phyloP scores from a whole-genome alignment of 2,797 vertebrate species.

The Sebastiscus tertius region DNA sequence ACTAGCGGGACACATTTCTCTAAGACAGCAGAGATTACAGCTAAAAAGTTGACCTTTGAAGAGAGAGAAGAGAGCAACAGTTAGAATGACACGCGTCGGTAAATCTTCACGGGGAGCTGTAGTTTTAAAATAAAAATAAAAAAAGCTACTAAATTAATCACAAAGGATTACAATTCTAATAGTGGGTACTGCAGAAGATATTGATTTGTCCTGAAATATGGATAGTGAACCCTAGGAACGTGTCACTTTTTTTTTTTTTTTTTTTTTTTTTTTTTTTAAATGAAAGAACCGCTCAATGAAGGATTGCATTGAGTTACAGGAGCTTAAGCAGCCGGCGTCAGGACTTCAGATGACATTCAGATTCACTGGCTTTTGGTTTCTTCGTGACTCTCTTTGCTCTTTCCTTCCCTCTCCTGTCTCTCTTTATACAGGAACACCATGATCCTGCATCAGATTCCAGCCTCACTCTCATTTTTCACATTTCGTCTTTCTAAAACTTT shows the following conservation, averaged over 20 bases:
- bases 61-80: not conserved
- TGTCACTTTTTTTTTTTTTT: not conserved
- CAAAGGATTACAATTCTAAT: not conserved
- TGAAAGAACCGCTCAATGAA: not conserved
- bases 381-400: not conserved
- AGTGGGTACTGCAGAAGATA: not conserved
- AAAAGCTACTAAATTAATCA: not conserved
- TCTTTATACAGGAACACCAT: not conserved
- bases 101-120: not conserved
- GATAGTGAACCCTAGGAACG: not conserved
- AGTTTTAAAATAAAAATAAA: too few relatives aligned
- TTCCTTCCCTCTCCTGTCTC: not conserved
- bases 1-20: not conserved
- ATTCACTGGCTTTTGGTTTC: not conserved
- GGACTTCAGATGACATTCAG: not conserved
- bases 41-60: not conserved
- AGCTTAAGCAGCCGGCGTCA: not conserved
- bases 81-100: not conserved
- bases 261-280: not conserved
- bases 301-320: not conserved
- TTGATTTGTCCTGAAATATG: not conserved
- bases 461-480: conserved; percentile 2
- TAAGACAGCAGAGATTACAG: not conserved
- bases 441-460: conserved; percentile 9
- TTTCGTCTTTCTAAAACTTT: not conserved